Evolutionary conservation across 1,140 invertebrate species (phyloP), one percentile per base, ranked within the genome.

Genomic region (Pachyrhynchus sulphureomaculatus): DNA sequence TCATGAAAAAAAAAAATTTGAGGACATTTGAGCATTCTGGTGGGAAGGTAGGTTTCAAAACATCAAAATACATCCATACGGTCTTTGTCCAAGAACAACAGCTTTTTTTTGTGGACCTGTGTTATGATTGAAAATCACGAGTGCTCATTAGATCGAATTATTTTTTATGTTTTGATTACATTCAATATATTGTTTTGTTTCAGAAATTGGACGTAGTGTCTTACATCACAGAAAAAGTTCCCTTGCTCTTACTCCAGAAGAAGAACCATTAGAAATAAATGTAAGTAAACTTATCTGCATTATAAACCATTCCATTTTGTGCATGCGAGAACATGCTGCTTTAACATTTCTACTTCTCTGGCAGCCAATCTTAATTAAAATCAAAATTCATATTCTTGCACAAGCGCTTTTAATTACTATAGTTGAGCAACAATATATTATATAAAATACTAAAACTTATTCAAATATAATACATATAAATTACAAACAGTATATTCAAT

Each of bases 171-270:
- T 39, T 39, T 2, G 2, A 17, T 20, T 15, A 17, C 18, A 20
- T 5, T 47, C 17, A 1, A 1, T 18, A 1, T 10, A 20, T 47
- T 47, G 4, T 32, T 24, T 47, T 15, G 10, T 62, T 62, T 54
- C 49, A 62, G 59, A 55, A 32, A 42, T 60, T 21, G 33, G 58
- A 10, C 59, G 59, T n/a, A 26, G 57, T 13, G 48, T 60, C 4
- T 44, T 60, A 23, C 47, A 62, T 37, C 52, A 62, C 18, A 20
- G 59, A 29, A 62, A 62, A 48, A 62, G 59, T 41, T 62, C 59
- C 5, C 23, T 62, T 17, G 49, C 59, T 20, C 44, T 53, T 9
- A 62, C 59, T 4, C 59, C 59, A 21, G 59, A 62, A 54, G 59
- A 62, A 23, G 59, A 62, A 48, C 57, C 57, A 5, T 52, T 60